Base-by-base conservation (phyloP, 92 coral and sea anemone genomes). In the Hydrozoanthus gracilis region DNA sequence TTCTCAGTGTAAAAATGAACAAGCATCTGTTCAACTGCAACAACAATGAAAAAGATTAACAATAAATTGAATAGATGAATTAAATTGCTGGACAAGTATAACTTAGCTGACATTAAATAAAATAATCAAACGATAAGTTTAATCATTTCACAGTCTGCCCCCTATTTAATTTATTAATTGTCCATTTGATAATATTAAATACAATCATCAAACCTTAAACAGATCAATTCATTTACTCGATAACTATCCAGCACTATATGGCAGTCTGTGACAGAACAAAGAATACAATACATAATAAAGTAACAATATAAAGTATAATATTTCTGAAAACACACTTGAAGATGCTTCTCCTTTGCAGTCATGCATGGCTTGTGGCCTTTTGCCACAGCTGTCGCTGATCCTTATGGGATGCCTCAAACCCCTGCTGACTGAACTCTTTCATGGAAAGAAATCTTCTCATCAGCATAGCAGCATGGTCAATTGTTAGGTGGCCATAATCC, bases 401-500 rank as follows among this genome's bases (percentile, higher is more conserved):
- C 8, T 87, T 82, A 62, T 83, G 91, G 44, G 91, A 52, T 83
- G 91, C 72, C 91, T 88, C 88, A 64, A 88, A 82, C 10, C 87
- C 86, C 73, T 73, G 91, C 44, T 88, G 76, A 4, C 87, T 82
- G 73, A 82, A 88, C 17, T 88, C 91, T 44, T 46, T 88, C 58
- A 88, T 12, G 70, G 79, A 80, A 6, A 86, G 84, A 77, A 83
- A 83, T 71, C 79, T 73, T 62, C 89, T 76, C 73, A 89, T 8
- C 66, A 89, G 65, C 92, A 84, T 89, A 64, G 88, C 71, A 14
- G 90, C 73, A 85, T 89, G 92, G 47, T 84, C 92, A 55, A 89
- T 89, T 69, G 86, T 62, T 62, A 87, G 60, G 39, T 89, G 89
- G 51, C 89, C 92, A 85, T 89, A 85, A 74, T 89, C 92, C 2